Evolutionary conservation across 1,140 invertebrate species (phyloP).

Genomic region (Drosophila melanogaster): Release_6_plus_ISO1_MT NT_033779.5:11036001-11036500

Average conservation of each 20-base stretch:
- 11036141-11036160: slow-evolving; percentile 56
- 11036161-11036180: slow-evolving; percentile 60
- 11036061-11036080: slow-evolving; percentile 20
- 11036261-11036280: slow-evolving; percentile 71
- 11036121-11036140: slow-evolving; percentile 69
- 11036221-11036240: slow-evolving; percentile 75
- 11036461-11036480: slow-evolving; percentile 34
- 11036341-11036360: too few species aligned
- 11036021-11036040: slow-evolving; percentile 47
- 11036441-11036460: neutral
- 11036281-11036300: neutral
- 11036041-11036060: slow-evolving; percentile 12
- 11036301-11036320: too few species aligned
- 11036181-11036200: slow-evolving; percentile 62
- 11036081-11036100: slow-evolving; percentile 45
- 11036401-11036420: neutral
- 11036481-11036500: slow-evolving; percentile 30
- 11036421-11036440: too few species aligned
- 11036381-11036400: neutral
- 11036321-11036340: too few species aligned
- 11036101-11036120: slow-evolving; percentile 51
- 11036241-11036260: slow-evolving; percentile 77
- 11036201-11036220: slow-evolving; percentile 58
- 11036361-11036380: neutral
- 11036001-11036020: slow-evolving; percentile 82